A percentile compares a stretch with the other conserved stretches of the same genome.
These are phyloP conservation scores for Apamea sordens DNA, from an alignment of 2,888 invertebrate genomes.

Conservation along the genomic window DNA sequence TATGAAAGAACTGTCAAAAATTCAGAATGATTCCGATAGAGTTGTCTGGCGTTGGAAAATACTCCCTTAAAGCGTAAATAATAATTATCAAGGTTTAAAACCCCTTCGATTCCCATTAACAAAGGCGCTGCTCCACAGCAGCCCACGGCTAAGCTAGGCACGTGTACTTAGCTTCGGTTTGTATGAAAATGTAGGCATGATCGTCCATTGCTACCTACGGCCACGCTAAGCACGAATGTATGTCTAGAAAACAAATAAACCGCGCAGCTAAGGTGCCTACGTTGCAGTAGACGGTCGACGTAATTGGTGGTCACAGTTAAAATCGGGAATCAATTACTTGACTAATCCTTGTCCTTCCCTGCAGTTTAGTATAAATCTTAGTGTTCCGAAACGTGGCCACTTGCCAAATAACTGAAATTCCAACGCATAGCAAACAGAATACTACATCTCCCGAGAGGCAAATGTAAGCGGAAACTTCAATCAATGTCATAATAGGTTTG, in stretches of 20 bases:
- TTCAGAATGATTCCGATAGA: no score
- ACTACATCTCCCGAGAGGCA: neutral
- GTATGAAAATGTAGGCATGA: neutral
- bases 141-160: neutral
- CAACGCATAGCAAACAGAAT: neutral
- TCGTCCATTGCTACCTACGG: neutral
- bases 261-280: neutral
- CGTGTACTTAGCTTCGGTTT: neutral
- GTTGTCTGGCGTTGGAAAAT: no score
- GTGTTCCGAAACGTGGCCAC: neutral
- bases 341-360: no score
- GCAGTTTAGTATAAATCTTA: neutral
- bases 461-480: conserved; percentile 29
- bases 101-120: neutral
- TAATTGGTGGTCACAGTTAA: neutral
- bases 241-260: neutral
- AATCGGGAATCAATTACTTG: neutral
- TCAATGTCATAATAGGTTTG: neutral
- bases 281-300: neutral
- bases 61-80: no score
- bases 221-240: neutral
- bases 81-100: neutral
- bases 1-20: no score
- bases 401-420: conserved; percentile 29
- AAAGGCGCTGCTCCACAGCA: neutral